A percentile compares a stretch with the other conserved stretches of the same genome.
phyloP scores from a whole-genome alignment of 64 coral and sea anemone species.

The Montipora capricornis region DNA sequence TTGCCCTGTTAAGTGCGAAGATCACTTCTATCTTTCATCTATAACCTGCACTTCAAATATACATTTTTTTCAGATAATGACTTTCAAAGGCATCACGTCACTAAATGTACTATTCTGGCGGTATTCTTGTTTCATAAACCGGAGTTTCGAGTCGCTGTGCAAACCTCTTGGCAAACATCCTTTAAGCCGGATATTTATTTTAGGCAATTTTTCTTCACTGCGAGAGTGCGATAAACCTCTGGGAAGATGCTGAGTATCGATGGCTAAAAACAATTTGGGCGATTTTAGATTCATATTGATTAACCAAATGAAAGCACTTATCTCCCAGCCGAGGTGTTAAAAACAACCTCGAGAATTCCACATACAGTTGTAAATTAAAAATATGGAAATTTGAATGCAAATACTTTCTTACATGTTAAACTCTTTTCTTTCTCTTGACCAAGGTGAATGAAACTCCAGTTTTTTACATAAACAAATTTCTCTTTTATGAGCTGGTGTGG shows the following conservation, averaged over 20 bases:
- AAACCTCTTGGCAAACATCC: conserved; percentile 13
- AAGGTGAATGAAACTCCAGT: background rate
- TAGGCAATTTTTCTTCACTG: background rate
- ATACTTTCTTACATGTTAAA: background rate
- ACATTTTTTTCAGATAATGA: too few species aligned
- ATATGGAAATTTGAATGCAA: background rate
- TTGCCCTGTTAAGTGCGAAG: too few species aligned
- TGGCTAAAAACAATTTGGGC: too few species aligned
- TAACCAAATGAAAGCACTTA: background rate
- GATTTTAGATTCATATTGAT: background rate
- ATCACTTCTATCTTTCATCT: too few species aligned
- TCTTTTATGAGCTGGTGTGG: background rate
- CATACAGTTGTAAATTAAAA: background rate
- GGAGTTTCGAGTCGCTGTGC: too few species aligned
- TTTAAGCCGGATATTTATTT: conserved; percentile 11
- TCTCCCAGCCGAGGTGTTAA: background rate
- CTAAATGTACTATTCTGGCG: too few species aligned
- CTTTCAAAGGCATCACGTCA: too few species aligned
- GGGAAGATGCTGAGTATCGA: too few species aligned
- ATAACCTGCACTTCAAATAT: too few species aligned
- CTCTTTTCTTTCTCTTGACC: background rate
- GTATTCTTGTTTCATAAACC: too few species aligned
- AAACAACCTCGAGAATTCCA: background rate
- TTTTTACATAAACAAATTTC: background rate
- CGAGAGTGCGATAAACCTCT: too few species aligned